Evolutionary conservation across 2,797 vertebrate genomes (phyloP).

Genomic region (Takifugu ocellatus): DNA sequence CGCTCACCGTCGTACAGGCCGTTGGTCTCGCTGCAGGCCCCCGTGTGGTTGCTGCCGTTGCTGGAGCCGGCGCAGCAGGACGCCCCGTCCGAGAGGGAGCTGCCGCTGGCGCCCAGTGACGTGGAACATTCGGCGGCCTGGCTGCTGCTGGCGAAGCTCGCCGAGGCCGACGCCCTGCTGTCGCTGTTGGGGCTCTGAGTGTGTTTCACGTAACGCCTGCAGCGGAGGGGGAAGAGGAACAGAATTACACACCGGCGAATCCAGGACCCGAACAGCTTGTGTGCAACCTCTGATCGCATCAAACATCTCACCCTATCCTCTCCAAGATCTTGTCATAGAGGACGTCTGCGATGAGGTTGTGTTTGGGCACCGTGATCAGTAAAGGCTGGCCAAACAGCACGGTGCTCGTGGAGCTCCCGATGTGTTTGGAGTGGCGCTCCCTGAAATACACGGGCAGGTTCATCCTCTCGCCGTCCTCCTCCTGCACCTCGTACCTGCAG

Average conservation of each 20-base stretch:
- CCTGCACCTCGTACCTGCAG: slow-evolving; percentile 88
- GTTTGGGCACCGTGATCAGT: slow-evolving; percentile 85
- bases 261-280: not conserved
- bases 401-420: slow-evolving; percentile 79
- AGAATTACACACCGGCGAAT: not conserved
- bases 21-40: slow-evolving; percentile 81
- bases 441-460: slow-evolving; percentile 92
- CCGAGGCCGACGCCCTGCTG: slow-evolving; percentile 67
- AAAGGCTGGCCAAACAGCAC: slow-evolving; percentile 92
- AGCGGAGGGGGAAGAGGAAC: slow-evolving; percentile 9
- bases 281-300: not conserved
- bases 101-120: slow-evolving; percentile 54
- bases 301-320: slow-evolving; percentile 84
- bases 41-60: slow-evolving; percentile 72
- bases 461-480: slow-evolving; percentile 79
- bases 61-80: slow-evolving; percentile 76
- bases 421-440: slow-evolving; percentile 85
- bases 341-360: slow-evolving; percentile 83
- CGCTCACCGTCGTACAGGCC: slow-evolving; percentile 84
- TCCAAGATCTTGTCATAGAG: slow-evolving; percentile 87
- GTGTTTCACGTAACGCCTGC: slow-evolving; percentile 88
- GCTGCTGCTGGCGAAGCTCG: slow-evolving; percentile 68
- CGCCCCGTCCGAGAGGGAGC: slow-evolving; percentile 69
- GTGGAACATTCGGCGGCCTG: slow-evolving; percentile 72
- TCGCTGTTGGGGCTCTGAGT: slow-evolving; percentile 72